Evolutionary conservation across 2,888 invertebrate species (phyloP).

Genomic region (Lissonota sp.): DNA sequence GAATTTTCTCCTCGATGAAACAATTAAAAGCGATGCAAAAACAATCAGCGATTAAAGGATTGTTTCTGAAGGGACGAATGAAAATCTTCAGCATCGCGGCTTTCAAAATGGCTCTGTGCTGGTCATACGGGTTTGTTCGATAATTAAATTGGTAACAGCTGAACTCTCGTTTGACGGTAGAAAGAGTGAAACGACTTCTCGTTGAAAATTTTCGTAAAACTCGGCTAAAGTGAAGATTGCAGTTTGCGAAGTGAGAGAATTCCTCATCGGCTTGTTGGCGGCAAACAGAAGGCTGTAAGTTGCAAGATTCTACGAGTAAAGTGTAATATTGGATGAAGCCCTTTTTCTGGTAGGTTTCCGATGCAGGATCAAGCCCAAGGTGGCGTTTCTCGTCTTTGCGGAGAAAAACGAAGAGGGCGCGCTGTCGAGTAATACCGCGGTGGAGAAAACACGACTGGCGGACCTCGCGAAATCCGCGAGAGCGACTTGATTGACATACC

Average conservation of each 20-base stretch:
- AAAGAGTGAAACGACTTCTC: background rate
- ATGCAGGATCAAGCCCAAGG: background rate
- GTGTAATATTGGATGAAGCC: too few relatives aligned
- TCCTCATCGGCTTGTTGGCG: too few relatives aligned
- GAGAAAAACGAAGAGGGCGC: constrained; percentile 9
- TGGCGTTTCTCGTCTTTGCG: constrained; percentile 12
- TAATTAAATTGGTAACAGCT: constrained; percentile 54
- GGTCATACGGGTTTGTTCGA: constrained; percentile 33
- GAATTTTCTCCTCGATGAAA: too few relatives aligned
- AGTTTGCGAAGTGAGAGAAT: constrained; percentile 22
- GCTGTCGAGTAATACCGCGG: constrained; percentile 28
- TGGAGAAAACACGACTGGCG: constrained; percentile 54
- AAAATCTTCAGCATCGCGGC: too few relatives aligned
- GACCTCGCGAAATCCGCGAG: constrained; percentile 47
- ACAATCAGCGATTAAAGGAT: too few relatives aligned
- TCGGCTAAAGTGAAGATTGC: constrained; percentile 36
- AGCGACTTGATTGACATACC: constrained; percentile 68
- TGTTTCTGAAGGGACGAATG: too few relatives aligned
- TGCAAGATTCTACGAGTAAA: too few relatives aligned
- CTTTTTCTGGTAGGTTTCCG: too few relatives aligned
- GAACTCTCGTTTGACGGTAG: constrained; percentile 15
- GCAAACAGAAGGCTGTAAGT: too few relatives aligned
- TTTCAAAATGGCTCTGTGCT: too few relatives aligned
- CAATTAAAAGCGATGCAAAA: too few relatives aligned
- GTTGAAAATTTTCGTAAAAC: constrained; percentile 49